Conservation (phyloP, 2,888 invertebrate species). For the Chrysomela aeneicollis region DNA sequence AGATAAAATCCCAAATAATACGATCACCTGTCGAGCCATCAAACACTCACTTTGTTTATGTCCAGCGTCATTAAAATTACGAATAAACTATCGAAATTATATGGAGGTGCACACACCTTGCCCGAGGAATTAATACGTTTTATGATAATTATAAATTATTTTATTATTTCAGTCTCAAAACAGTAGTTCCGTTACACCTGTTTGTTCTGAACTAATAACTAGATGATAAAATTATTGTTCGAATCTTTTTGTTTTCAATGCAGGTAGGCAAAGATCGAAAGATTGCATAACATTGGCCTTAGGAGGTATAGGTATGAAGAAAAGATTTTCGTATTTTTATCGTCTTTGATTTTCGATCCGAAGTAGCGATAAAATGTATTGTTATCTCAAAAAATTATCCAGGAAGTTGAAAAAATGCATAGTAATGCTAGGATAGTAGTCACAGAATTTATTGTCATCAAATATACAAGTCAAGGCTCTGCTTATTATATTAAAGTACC, state of each 20-base stretch:
- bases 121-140: conserved; percentile 15
- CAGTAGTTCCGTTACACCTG: conserved; percentile 41
- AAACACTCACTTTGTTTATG: neutral
- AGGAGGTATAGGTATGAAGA: neutral
- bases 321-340: neutral
- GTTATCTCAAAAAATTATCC: neutral
- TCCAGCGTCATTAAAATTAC: neutral
- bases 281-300: conserved; percentile 10
- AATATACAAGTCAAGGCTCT: too few species aligned
- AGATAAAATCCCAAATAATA: too few species aligned
- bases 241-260: conserved; percentile 5
- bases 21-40: neutral
- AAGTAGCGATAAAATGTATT: neutral
- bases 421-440: too few species aligned
- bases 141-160: conserved; percentile 21
- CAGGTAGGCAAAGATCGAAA: conserved; percentile 12
- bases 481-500: too few species aligned
- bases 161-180: conserved; percentile 31
- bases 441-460: too few species aligned
- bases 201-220: conserved; percentile 27
- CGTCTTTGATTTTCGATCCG: neutral
- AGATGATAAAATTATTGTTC: conserved; percentile 20
- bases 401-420: too few species aligned
- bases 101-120: conserved; percentile 6
- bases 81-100: conserved; percentile 15